phyloP scores from a whole-genome alignment of 2,888 invertebrate genomes.

The Andrena flavipes region DNA sequence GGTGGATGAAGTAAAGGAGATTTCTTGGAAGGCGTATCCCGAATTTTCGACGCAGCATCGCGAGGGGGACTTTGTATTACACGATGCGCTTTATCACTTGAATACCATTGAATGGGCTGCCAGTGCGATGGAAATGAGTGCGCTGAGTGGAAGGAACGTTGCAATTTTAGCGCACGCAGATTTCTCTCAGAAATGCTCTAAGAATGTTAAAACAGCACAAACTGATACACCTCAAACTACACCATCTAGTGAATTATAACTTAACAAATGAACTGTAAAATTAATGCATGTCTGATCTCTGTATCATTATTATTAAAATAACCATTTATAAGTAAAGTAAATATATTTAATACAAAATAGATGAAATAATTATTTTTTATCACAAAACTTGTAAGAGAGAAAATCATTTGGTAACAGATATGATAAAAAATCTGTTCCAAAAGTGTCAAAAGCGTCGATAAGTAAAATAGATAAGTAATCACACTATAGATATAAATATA shows the following conservation, averaged over 20 bases:
- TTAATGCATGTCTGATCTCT: too few relatives aligned
- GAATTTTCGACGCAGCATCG: slow-evolving; percentile 82
- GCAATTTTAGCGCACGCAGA: slow-evolving; percentile 86
- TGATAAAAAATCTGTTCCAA: too few relatives aligned
- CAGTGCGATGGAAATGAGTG: slow-evolving; percentile 89
- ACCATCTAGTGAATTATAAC: slow-evolving; percentile 41
- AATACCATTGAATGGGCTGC: slow-evolving; percentile 89
- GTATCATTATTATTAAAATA: neutral
- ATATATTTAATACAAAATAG: neutral
- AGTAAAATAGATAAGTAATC: neutral
- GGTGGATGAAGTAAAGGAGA: slow-evolving; percentile 78
- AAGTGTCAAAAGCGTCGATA: too few relatives aligned
- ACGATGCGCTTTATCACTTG: slow-evolving; percentile 86
- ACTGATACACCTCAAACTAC: slow-evolving; percentile 1
- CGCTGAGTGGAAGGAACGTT: slow-evolving; percentile 87
- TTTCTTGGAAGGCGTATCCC: slow-evolving; percentile 87
- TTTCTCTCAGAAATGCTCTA: slow-evolving; percentile 62
- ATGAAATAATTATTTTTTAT: too few relatives aligned
- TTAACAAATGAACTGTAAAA: neutral
- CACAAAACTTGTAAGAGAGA: too few relatives aligned
- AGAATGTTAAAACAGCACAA: neutral
- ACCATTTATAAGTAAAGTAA: neutral
- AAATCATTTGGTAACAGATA: too few relatives aligned
- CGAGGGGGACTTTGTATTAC: slow-evolving; percentile 85
- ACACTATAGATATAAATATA: neutral